Evolutionary conservation across 2,888 invertebrate genomes (phyloP), one percentile per base, ranked within the genome.

Genomic region (Carabus problematicus): DNA sequence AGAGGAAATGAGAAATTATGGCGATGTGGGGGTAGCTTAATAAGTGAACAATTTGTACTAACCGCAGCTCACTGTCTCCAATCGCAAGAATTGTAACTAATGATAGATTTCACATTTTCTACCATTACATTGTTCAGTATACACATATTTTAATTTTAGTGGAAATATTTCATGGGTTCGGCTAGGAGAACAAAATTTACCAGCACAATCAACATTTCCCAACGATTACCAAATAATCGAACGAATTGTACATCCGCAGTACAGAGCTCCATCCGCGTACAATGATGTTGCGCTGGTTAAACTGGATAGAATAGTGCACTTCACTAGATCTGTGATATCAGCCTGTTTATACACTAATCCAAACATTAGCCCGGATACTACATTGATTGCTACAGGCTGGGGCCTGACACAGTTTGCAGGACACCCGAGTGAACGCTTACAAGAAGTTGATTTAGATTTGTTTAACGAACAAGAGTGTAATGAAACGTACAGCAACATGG

Each of bases 1-100:
- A 71, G 67, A 39, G 61, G 66, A 12, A 79, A 76, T 11, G 75
- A 76, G 0, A 81, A 83, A 71, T 61, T 72, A 0, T 87, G 86
- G 82, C 74, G 73, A 3, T 91, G 91, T 74, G 90, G 90, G 0
- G 91, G 90, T 0, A 84, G 85, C 3, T 80, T 91, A n/a, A 85
- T 91, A 60, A 87, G 87, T 60, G 73, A 86, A 0, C 80, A 80
- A 9, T 89, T 85, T 77, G 85, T 91, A 47, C 77, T 91, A 7
- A 88, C 89, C 0, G 89, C 89, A 0, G 89, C 87, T 0, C 90
- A 90, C 76, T 91, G 90, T 73, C 39, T 73, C 1, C 66, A 56
- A 43, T 70, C 72, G 6, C 42, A 41, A 58, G 66, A 72, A 63
- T 59, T 66, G 74, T 75, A 71, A n/a, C n/a, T n/a, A n/a, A n/a